These are phyloP conservation scores for Austrolebias charrua DNA, from an alignment of 2,797 vertebrate species.

Conservation along the genomic window DNA sequence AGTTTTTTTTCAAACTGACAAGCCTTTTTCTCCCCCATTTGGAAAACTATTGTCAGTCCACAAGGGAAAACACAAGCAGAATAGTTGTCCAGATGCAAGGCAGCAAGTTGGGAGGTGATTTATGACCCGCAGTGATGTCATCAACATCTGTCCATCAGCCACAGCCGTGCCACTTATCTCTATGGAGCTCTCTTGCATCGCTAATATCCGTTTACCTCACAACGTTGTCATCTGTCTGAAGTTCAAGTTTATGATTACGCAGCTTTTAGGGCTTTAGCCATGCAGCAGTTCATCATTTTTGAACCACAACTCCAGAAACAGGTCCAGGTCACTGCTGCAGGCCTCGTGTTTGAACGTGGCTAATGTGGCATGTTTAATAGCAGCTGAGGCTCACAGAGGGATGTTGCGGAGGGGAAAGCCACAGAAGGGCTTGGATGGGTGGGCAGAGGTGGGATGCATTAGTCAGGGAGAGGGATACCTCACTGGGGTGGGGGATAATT, in stretches of 20 bases:
- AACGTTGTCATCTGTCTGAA: background rate
- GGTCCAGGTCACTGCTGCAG: slow-evolving; percentile 20
- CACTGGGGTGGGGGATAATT: slow-evolving; percentile 39
- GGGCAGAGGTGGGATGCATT: slow-evolving; percentile 19
- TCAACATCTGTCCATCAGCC: slow-evolving; percentile 13
- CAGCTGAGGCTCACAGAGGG: slow-evolving; percentile 20
- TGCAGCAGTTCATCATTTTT: slow-evolving; percentile 21
- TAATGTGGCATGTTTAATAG: slow-evolving; percentile 34
- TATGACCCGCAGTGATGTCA: slow-evolving; percentile 36
- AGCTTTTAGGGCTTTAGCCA: slow-evolving; percentile 5
- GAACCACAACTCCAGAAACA: slow-evolving; percentile 19
- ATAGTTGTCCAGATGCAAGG: slow-evolving; percentile 39
- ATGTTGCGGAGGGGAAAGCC: slow-evolving; percentile 8
- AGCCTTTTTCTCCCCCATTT: slow-evolving; percentile 4
- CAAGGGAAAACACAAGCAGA: slow-evolving; percentile 12
- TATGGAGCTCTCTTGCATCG: background rate
- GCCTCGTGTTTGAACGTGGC: slow-evolving; percentile 20
- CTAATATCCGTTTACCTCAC: slow-evolving; percentile 8
- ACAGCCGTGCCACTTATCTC: background rate
- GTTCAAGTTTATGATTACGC: background rate
- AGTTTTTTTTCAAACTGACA: slow-evolving; percentile 27
- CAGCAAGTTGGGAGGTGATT: slow-evolving; percentile 26
- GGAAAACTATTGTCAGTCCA: slow-evolving; percentile 17
- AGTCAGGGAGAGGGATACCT: slow-evolving; percentile 36
- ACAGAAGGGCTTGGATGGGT: background rate